Evolutionary conservation across 2,888 invertebrate genomes (phyloP).

Genomic region (Rhingia rostrata): DNA sequence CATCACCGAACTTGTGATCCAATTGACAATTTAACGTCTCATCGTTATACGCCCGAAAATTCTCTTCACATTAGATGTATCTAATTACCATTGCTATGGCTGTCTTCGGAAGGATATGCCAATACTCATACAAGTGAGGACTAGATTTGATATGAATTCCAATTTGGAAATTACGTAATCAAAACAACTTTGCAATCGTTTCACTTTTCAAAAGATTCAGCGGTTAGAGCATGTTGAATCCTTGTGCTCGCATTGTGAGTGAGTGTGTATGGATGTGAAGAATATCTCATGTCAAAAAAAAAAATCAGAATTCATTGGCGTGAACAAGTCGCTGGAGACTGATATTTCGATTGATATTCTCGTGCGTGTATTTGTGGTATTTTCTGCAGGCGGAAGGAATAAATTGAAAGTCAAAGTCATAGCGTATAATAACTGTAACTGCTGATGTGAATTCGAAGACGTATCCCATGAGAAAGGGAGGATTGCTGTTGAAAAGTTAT

Average conservation of each 20-base stretch:
- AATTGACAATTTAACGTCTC: too few relatives aligned
- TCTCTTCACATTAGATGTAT: background rate
- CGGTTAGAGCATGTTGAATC: background rate
- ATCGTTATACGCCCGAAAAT: too few relatives aligned
- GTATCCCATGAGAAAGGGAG: conserved; percentile 26
- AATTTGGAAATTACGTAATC: conserved; percentile 60
- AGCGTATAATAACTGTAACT: background rate
- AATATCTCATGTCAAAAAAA: background rate
- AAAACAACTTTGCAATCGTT: conserved; percentile 44
- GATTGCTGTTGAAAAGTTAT: conserved; percentile 37
- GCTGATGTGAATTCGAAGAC: conserved; percentile 14
- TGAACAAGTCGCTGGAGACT: conserved; percentile 12
- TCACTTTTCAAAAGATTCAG: conserved; percentile 39
- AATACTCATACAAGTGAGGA: background rate
- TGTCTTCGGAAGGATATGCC: conserved; percentile 10
- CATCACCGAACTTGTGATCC: too few relatives aligned
- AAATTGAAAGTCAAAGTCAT: conserved; percentile 58
- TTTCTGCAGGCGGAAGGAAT: conserved; percentile 7
- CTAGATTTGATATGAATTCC: conserved; percentile 44
- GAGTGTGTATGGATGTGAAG: background rate
- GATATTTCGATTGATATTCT: background rate
- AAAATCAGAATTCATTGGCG: conserved; percentile 28
- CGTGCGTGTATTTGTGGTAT: background rate
- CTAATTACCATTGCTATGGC: conserved; percentile 2
- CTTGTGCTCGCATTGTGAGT: background rate